Base-by-base conservation (phyloP, 2,113 vertebrate species). In the Catharus fuscescens region DNA sequence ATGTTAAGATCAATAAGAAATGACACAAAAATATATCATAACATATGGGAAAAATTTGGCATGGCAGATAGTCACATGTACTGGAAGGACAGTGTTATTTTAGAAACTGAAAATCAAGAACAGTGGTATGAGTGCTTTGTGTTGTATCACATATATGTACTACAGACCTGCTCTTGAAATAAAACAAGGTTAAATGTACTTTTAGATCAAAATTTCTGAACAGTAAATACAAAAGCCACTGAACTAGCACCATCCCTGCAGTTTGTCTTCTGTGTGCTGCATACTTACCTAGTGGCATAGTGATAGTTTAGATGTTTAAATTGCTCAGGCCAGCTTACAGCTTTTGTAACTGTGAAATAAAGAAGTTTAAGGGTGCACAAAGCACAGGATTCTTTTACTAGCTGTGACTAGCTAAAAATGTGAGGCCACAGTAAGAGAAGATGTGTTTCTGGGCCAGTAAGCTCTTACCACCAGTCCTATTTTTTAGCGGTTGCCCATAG, bases 11-110 rank as follows among this genome's bases (percentile, higher is more conserved):
- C 1, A 4, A 9, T 61, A 52, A 66, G 70, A 79, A 90, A 54
- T 29, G 1, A 57, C 45, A 52, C n/a, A 47, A 42, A 81, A 85
- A 64, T 44, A 6, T 1, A 24, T 66, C 9, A 5, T 73, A 65
- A 60, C 45, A 18, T 13, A 20, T 1, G 25, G 50, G 23, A 26
- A 79, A 5, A 73, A 70, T 52, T 6, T 59, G 54, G 6, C 17
- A 17, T 36, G 25, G 48, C 1, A 1, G 5, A 10, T 52, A 72
- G 34, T n/a, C 54, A 16, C 2, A 2, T 32, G 5, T n/a, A 18
- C 31, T 47, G 10, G 20, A 57, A 84, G 57, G n/a, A 26, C 8
- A 5, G 8, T 42, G 40, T 56, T 84, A 18, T 8, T 84, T 69
- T 44, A 2, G 32, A 62, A 86, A 28, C 42, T 81, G 65, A 45